Evolutionary conservation across 2,113 vertebrate genomes (phyloP), one percentile per base, ranked within the genome.

Genomic region (Erpornis zantholeuca): DNA sequence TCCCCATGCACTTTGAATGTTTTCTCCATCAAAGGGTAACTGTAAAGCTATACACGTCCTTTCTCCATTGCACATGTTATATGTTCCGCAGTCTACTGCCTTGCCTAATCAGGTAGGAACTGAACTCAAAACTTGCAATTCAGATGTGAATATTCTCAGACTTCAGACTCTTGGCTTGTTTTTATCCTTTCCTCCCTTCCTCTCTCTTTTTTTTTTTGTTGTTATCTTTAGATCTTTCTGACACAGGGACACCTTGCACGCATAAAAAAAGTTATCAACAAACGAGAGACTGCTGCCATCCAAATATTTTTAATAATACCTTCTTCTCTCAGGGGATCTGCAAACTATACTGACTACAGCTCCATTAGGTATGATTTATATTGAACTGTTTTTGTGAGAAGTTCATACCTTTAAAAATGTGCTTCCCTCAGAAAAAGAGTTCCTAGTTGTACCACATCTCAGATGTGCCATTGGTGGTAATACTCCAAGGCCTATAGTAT

Each of bases 191-290:
- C 20, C 15, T 54, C 23, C 10, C 16, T 50, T 47, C 5, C 15
- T 33, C 3, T 23, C 0, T 21, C 3, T 13, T 20, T 12, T 15
- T 12, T 4, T 47, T 27, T n/a, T 24, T 36, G 4, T n/a, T 56
- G 29, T 31, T 50, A 42, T 66, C 6, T 52, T 45, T 78, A 64
- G 28, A 44, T 72, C 47, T 45, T 90, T 69, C 56, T 76, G 65
- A 80, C 27, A 75, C 10, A 44, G 45, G 27, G 40, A 83, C 31
- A 88, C 12, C 31, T 71, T 81, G 8, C 23, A 31, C 2, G 5
- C 19, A 18, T 71, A 4, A 65, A 75, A 65, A 15, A 47, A 38
- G 23, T 38, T 44, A 40, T 29, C 69, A 92, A 65, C 7, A 77
- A 92, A 53, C 4, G 0, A 77, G 49, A 90, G 23, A 71, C 18